phyloP scores from a whole-genome alignment of 2,888 invertebrate species.

The Dione juno region DNA sequence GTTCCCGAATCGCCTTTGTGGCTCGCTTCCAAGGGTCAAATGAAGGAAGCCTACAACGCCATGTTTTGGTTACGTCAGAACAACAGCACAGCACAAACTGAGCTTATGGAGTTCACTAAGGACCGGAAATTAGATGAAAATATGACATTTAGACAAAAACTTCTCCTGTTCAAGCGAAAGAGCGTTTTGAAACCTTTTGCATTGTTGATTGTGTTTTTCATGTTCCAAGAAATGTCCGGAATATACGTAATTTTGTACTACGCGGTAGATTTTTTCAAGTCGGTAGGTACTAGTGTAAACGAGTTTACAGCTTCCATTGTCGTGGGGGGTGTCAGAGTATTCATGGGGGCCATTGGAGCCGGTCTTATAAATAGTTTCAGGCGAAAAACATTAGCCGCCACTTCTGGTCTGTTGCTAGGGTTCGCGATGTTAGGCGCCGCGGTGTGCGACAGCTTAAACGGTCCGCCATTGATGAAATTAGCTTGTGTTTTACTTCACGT shows the following conservation, averaged over 20 bases:
- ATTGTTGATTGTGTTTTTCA: slow-evolving; percentile 85
- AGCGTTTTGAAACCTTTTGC: slow-evolving; percentile 87
- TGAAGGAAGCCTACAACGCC: slow-evolving; percentile 84
- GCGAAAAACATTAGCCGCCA: slow-evolving; percentile 85
- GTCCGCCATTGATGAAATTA: slow-evolving; percentile 76
- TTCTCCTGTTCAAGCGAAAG: slow-evolving; percentile 74
- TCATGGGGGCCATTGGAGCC: slow-evolving; percentile 87
- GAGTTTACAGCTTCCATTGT: slow-evolving; percentile 88
- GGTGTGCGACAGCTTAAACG: slow-evolving; percentile 81
- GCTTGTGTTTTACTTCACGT: slow-evolving; percentile 87
- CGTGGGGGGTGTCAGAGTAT: slow-evolving; percentile 86
- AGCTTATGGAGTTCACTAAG: slow-evolving; percentile 84
- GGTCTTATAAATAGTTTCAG: slow-evolving; percentile 86
- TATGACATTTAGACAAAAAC: slow-evolving; percentile 70
- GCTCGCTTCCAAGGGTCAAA: slow-evolving; percentile 84
- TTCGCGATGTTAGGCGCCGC: slow-evolving; percentile 86
- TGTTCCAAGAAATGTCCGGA: slow-evolving; percentile 88
- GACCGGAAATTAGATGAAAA: slow-evolving; percentile 67
- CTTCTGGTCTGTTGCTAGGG: slow-evolving; percentile 86
- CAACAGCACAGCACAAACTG: slow-evolving; percentile 85
- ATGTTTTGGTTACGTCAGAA: slow-evolving; percentile 87
- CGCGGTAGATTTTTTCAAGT: slow-evolving; percentile 87
- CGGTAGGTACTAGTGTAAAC: slow-evolving; percentile 86
- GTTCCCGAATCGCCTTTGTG: slow-evolving; percentile 88
- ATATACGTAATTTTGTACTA: slow-evolving; percentile 89